Base-by-base conservation (phyloP, 2,797 vertebrate genomes). In the Apogon talboti region DNA sequence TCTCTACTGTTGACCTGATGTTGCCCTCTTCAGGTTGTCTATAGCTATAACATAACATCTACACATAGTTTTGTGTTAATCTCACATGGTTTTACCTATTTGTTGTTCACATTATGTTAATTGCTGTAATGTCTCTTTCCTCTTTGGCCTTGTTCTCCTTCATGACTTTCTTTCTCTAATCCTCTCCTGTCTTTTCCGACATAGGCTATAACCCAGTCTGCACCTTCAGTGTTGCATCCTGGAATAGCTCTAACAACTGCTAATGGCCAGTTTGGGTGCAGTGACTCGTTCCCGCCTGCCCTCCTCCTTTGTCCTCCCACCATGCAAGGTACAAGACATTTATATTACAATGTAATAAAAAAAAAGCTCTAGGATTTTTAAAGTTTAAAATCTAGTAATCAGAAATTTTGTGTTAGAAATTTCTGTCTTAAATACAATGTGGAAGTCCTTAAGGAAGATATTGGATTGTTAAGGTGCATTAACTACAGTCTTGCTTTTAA, bases 211-310 rank as follows among this genome's bases (percentile, higher is more conserved):
- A 92, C 94, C 52, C 95, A 96, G 76, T 94, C 97, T 13, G 93
- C 95, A 62, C 93, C 95, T 41, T 95, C 97, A 0, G 91, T 97
- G 86, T 90, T 98, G 92, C 97, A 97, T 86, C 96, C 95, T 81
- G 96, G 96, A 66, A 95, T 99, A 73, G 94, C 96, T 19, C 89
- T 99, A 71, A 95, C 96, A 83, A 92, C 95, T 14, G 96, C 94
- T 74, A 95, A 91, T 56, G 95, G 95, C 72, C 97, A 96, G 77
- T 99, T 97, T 89, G 96, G 96, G 41, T 98, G 97, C 88, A 93
- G 92, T 63, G 98, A 99, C 84, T 92, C 96, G 59, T 99, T 98
- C 87, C 98, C 98, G 38, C 96, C 98, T 74, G 94, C 96, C 1
- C 84, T 99, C 74, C 96, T 98, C 70, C 95, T 99, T 63, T 99